phyloP scores from a whole-genome alignment of 2,113 vertebrate species.

The Cephalophus harveyi region DNA sequence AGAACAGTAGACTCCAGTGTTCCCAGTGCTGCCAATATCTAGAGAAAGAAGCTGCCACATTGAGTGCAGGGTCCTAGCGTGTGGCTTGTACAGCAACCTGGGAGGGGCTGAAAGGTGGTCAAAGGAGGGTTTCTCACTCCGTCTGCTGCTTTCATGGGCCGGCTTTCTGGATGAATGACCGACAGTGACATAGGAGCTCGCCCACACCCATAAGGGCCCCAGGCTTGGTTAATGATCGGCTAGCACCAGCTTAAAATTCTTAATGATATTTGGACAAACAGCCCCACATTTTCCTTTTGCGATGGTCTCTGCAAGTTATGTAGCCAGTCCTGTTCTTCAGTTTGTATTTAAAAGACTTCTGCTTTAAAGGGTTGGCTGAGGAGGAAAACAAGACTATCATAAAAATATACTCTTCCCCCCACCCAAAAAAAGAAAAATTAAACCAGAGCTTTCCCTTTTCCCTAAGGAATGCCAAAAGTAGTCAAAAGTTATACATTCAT shows the following conservation, averaged over 20 bases:
- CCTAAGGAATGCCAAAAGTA: not conserved
- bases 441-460: not conserved
- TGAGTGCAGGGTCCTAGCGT: rapidly evolving
- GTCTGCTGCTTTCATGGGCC: not conserved
- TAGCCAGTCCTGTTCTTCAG: not conserved
- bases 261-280: not conserved
- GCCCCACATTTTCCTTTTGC: not conserved
- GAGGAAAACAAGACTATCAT: not conserved
- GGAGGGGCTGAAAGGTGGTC: rapidly evolving
- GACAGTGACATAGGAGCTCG: not conserved
- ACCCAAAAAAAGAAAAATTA: not conserved
- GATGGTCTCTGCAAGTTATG: not conserved
- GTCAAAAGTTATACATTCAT: not conserved
- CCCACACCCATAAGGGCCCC: not conserved
- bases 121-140: rapidly evolving
- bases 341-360: not conserved
- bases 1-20: constrained; percentile 26
- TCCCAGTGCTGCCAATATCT: not conserved
- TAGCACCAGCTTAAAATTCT: not conserved
- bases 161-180: rapidly evolving
- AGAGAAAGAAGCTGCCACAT: not conserved
- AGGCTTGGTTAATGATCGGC: not conserved
- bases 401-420: too few relatives aligned
- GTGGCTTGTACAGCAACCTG: not conserved
- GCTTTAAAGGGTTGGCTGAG: not conserved